Conservation (phyloP, 2,113 vertebrate species). For the Ifrita kowaldi region DNA sequence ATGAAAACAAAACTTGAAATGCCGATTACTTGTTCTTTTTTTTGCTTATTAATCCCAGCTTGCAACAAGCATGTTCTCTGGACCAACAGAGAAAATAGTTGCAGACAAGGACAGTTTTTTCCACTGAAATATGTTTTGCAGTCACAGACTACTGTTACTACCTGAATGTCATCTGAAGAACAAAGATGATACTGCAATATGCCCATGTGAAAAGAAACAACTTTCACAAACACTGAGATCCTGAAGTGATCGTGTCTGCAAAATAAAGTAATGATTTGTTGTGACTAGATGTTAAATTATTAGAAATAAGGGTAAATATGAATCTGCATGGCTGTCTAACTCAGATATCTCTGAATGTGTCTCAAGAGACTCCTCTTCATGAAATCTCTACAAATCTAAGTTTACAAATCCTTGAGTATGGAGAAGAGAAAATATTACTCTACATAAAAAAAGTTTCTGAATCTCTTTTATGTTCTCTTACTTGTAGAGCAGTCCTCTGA, state of each 20-base stretch:
- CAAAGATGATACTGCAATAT: not conserved
- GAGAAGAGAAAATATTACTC: not conserved
- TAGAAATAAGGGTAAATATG: not conserved
- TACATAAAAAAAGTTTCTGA: not conserved
- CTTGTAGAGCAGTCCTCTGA: not conserved
- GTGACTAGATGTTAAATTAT: not conserved
- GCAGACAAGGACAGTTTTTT: not conserved
- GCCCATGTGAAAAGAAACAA: not conserved
- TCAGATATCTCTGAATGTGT: not conserved
- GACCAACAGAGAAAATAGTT: not conserved
- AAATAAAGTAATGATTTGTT: not conserved
- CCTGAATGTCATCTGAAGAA: not conserved
- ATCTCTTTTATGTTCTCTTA: not conserved
- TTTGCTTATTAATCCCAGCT: not conserved
- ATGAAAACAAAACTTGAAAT: not conserved
- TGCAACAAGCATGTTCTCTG: not conserved
- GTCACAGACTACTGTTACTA: not conserved
- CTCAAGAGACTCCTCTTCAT: not conserved
- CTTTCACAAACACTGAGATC: not conserved
- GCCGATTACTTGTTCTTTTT: not conserved
- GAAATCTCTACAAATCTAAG: not conserved
- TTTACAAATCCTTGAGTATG: not conserved
- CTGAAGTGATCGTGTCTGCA: not conserved
- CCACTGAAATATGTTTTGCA: not conserved
- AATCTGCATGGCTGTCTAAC: not conserved